Conservation (phyloP, 2,113 vertebrate genomes). For the Monopterus albus region DNA sequence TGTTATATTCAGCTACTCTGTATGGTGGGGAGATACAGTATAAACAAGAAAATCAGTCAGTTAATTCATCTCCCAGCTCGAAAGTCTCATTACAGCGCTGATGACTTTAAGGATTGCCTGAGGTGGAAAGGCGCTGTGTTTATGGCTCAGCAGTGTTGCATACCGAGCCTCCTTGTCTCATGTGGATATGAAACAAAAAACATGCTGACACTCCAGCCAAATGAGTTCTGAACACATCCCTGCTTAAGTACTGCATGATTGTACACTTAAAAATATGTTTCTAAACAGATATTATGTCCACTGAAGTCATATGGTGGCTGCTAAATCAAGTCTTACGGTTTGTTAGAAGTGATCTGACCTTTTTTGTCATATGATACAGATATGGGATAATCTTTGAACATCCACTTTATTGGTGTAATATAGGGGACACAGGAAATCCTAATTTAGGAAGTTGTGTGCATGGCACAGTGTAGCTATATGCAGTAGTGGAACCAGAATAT, state of each 20-base stretch:
- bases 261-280: constrained; percentile 64
- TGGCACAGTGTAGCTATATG: constrained; percentile 59
- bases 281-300: constrained; percentile 27
- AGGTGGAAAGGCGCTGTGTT: constrained; percentile 71
- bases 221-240: constrained; percentile 60
- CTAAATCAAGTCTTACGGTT: constrained; percentile 74
- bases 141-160: constrained; percentile 69
- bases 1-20: constrained; percentile 45
- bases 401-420: constrained; percentile 72
- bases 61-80: constrained; percentile 84
- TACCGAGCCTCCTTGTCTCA: constrained; percentile 54
- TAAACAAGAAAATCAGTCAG: constrained; percentile 74
- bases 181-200: constrained; percentile 74
- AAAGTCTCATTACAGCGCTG: constrained; percentile 83
- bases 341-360: constrained; percentile 79
- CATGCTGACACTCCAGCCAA: constrained; percentile 51
- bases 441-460: constrained; percentile 67
- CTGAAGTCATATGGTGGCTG: constrained; percentile 23
- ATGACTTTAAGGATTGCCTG: constrained; percentile 81
- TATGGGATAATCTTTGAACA: constrained; percentile 76
- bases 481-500: constrained; percentile 51
- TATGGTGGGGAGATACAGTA: constrained; percentile 10
- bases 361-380: constrained; percentile 60
- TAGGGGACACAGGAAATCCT: constrained; percentile 61
- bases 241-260: constrained; percentile 63